Conservation (phyloP, 2,797 vertebrate species). For the Dicrostonyx torquatus region DNA sequence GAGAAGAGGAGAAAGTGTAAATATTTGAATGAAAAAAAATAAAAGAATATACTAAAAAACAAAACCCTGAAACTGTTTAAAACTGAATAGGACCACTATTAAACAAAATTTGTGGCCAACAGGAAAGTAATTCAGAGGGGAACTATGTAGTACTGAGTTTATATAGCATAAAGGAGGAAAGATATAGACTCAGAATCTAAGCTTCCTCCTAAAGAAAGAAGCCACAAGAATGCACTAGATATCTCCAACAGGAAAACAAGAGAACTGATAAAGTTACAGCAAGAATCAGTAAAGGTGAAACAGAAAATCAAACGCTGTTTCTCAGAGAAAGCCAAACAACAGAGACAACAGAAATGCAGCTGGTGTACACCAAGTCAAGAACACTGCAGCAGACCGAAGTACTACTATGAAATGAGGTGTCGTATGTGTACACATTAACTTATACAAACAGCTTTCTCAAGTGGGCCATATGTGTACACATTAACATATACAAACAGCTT, state of each 20-base stretch:
- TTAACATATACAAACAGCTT: not conserved
- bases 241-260: not conserved
- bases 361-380: not conserved
- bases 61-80: not conserved
- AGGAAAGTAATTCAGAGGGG: not conserved
- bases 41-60: too few relatives aligned
- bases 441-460: not conserved
- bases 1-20: too few relatives aligned
- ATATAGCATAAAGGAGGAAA: not conserved
- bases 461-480: too few relatives aligned
- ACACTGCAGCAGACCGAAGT: not conserved
- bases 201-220: not conserved
- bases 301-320: not conserved
- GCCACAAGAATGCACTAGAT: not conserved
- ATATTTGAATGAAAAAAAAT: too few relatives aligned
- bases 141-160: not conserved
- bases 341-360: not conserved
- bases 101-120: not conserved
- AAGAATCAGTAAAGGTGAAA: not conserved
- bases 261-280: not conserved
- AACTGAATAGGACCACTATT: not conserved
- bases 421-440: not conserved
- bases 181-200: not conserved
- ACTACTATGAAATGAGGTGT: not conserved
- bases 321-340: not conserved